These are phyloP conservation scores for Entomobrya multifasciata DNA, from an alignment of 2,888 invertebrate genomes.

Conservation along the genomic window DNA sequence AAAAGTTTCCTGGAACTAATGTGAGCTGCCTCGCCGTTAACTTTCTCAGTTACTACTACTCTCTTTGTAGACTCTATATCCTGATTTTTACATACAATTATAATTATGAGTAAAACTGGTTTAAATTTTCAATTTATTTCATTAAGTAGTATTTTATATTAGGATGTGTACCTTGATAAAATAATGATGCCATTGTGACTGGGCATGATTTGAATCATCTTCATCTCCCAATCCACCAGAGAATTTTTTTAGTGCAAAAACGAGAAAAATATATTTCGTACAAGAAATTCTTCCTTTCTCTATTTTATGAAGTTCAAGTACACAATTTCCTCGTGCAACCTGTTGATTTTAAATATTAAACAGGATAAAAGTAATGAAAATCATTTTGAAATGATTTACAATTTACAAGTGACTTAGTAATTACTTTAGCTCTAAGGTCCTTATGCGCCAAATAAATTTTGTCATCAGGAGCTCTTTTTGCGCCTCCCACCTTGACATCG, in stretches of 20 bases:
- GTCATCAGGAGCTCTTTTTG: conserved; percentile 81
- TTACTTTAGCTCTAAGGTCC: conserved; percentile 81
- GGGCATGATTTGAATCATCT: conserved; percentile 81
- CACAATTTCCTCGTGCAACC: conserved; percentile 82
- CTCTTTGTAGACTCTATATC: conserved; percentile 72
- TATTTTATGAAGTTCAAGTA: conserved; percentile 80
- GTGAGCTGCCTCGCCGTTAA: conserved; percentile 83
- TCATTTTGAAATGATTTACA: neutral
- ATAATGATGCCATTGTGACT: conserved; percentile 81
- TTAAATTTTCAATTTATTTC: neutral
- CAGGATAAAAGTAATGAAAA: conserved; percentile 15
- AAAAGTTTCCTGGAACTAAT: conserved; percentile 81
- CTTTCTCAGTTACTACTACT: conserved; percentile 80
- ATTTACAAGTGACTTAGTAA: too few relatives aligned
- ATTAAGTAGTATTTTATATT: too few relatives aligned
- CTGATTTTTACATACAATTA: conserved; percentile 27
- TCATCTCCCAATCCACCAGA: conserved; percentile 83
- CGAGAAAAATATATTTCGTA: conserved; percentile 79
- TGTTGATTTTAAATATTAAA: conserved; percentile 2
- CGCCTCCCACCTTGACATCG: conserved; percentile 78
- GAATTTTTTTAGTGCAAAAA: conserved; percentile 82
- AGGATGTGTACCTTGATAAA: conserved; percentile 80
- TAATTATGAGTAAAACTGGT: neutral
- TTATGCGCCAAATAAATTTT: conserved; percentile 81
- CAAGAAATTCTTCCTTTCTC: conserved; percentile 70